Evolutionary conservation across 1,140 invertebrate species (phyloP).

Genomic region (Bombus balteatus): DNA sequence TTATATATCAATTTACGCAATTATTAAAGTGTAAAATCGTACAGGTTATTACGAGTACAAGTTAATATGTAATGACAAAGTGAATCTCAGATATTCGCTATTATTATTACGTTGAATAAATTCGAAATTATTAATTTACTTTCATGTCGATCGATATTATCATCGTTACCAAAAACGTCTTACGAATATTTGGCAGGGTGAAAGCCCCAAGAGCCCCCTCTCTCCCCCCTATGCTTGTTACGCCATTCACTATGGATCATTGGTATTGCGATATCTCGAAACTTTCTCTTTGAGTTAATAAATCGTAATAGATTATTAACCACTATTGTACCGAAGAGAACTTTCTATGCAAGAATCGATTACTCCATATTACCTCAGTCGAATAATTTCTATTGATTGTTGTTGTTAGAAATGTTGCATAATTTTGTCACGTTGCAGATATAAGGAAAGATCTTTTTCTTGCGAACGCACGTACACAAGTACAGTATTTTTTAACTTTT

Average conservation of each 20-base stretch:
- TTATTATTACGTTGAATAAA: neutral
- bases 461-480: neutral
- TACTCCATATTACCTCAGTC: neutral
- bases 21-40: neutral
- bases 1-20: too few species aligned
- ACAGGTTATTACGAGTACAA: too few species aligned
- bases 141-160: slow-evolving; percentile 21
- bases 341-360: slow-evolving; percentile 30
- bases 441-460: neutral
- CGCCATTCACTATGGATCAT: slow-evolving; percentile 61
- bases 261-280: slow-evolving; percentile 65
- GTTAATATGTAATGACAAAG: neutral
- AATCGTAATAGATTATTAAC: slow-evolving; percentile 67
- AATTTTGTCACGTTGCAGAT: neutral
- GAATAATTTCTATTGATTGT: slow-evolving; percentile 7
- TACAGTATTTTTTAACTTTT: neutral
- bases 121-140: neutral
- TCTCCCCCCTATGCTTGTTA: slow-evolving; percentile 27
- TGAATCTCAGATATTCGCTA: neutral
- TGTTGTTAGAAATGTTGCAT: neutral
- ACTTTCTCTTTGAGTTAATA: slow-evolving; percentile 67
- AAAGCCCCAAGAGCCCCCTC: slow-evolving; percentile 51
- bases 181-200: slow-evolving; percentile 64
- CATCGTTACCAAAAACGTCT: slow-evolving; percentile 43
- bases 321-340: slow-evolving; percentile 33